Evolutionary conservation across 2,888 invertebrate genomes (phyloP), one percentile per base, ranked within the genome.

Genomic region (Nomada goodeniana): DNA sequence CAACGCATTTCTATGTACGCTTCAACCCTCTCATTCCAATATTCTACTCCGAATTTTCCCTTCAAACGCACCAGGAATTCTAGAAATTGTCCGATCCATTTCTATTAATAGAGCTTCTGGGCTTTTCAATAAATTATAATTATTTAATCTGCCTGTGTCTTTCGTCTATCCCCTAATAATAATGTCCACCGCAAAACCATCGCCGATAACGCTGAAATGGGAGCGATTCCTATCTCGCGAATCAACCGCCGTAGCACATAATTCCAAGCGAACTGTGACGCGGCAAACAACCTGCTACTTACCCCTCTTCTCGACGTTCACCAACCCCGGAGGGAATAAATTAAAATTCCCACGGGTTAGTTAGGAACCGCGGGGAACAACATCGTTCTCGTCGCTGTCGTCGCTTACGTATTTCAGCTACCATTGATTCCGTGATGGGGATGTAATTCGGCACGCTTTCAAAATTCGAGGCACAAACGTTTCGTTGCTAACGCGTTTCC

Each of bases 391-490:
- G 50, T 47, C 69, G 71, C 55, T 65, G 64, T 75, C 74, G 76
- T 67, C 71, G 72, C 74, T 77, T 84, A 86, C 80, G 86, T 86
- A 83, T 86, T 86, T 86, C 75, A 69, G 73, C 59, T 73, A 77
- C 84, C 84, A 86, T 86, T 85, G 86, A 73, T 70, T 80, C 59
- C 82, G 82, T 84, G 84, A 82, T 73, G 53, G 79, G 78, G 76
- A 81, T 82, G 85, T 87, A 87, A 87, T 87, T 87, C 83, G 65
- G 23, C 68, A 23, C 52, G 70, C 47, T 59, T 87, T 88, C 80
- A 76, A 80, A 86, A 88, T 88, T 88, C 87, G 76, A 85, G 76
- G 87, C 87, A 87, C 87, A 88, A 60, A 87, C 73, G 67, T 81
- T 85, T 75, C 85, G 86, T 80, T 74, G 84, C 77, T 86, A 88